These are phyloP conservation scores for Patella caerulea DNA, from an alignment of 2,888 invertebrate genomes.

Conservation along the genomic window DNA sequence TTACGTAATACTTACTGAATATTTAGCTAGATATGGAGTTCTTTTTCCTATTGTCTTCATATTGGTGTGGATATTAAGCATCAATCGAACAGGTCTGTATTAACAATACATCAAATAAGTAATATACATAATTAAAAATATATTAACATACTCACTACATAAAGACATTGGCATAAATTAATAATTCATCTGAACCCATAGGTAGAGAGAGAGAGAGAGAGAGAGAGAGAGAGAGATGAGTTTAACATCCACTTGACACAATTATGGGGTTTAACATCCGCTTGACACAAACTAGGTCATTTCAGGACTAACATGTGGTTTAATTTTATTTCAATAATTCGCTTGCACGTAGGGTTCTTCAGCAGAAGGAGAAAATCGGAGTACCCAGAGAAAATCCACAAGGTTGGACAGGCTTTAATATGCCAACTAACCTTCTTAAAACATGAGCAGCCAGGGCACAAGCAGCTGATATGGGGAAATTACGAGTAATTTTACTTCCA, in stretches of 20 bases:
- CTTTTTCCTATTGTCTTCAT: conserved; percentile 75
- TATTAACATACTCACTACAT: not conserved
- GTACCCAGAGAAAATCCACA: too few relatives aligned
- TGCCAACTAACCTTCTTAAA: conserved; percentile 37
- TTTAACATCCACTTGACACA: too few relatives aligned
- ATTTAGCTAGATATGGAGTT: conserved; percentile 53
- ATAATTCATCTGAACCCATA: not conserved
- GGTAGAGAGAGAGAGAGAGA: not conserved
- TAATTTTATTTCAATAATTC: too few relatives aligned
- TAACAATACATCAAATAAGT: not conserved
- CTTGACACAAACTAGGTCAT: conserved; percentile 3
- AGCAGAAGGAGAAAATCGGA: too few relatives aligned
- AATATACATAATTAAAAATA: not conserved
- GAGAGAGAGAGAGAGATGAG: not conserved
- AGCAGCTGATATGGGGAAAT: conserved; percentile 76
- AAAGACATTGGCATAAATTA: too few relatives aligned
- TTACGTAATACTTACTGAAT: conserved; percentile 42
- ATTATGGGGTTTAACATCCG: too few relatives aligned
- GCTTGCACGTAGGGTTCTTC: not conserved
- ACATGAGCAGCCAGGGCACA: conserved; percentile 77
- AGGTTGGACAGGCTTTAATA: too few relatives aligned
- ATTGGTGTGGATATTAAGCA: conserved; percentile 81
- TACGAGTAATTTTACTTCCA: conserved; percentile 3
- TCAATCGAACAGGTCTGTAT: conserved; percentile 80
- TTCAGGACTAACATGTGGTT: too few relatives aligned